Conservation (phyloP, 2,888 invertebrate genomes). For the Cephus spinipes region DNA sequence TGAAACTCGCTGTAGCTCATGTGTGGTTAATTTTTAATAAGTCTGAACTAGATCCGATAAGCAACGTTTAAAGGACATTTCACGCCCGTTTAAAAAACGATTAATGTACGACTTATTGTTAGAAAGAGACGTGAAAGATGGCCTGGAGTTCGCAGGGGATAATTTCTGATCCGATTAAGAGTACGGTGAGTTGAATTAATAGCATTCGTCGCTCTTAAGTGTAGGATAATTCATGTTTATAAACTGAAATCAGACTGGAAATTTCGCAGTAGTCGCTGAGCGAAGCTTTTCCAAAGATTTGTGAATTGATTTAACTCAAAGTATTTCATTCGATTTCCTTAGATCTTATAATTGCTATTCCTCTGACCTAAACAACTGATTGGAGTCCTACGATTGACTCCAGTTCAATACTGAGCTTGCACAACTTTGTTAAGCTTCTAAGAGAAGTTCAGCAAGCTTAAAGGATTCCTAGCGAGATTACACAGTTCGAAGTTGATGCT, state of each 20-base stretch:
- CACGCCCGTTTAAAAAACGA: conserved; percentile 18
- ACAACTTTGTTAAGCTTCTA: background rate
- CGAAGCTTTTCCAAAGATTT: background rate
- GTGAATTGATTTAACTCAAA: background rate
- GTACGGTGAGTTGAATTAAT: background rate
- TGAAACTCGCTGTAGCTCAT: conserved; percentile 9
- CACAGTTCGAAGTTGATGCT: background rate
- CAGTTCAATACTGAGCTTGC: background rate
- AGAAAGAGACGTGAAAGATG: conserved; percentile 19
- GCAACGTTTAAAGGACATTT: conserved; percentile 2
- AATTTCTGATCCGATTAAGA: background rate
- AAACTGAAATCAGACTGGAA: background rate
- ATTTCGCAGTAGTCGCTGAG: background rate
- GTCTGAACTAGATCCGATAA: background rate
- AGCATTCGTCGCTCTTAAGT: background rate
- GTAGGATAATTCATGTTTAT: background rate
- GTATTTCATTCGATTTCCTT: background rate
- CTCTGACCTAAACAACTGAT: background rate
- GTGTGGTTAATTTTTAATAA: conserved; percentile 15
- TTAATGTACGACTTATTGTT: conserved; percentile 13
- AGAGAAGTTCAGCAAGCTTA: background rate
- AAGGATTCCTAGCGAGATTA: background rate
- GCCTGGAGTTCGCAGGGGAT: background rate
- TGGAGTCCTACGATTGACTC: background rate
- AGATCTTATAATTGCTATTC: background rate